These are phyloP conservation scores for Antedon bifida DNA, from an alignment of 35 echinoderm and acorn worm species.

Conservation along the genomic window DNA sequence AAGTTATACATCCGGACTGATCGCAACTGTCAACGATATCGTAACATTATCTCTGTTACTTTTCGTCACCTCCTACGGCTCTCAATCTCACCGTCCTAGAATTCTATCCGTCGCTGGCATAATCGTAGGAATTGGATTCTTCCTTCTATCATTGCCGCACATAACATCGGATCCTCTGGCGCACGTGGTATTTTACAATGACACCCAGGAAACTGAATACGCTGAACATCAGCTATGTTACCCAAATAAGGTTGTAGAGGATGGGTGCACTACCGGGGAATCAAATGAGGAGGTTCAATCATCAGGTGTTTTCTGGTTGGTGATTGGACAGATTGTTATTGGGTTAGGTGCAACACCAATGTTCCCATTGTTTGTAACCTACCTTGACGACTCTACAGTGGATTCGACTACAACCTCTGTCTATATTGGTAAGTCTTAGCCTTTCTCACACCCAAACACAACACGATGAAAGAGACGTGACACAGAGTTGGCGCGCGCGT, in stretches of 20 bases:
- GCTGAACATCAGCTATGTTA: not conserved
- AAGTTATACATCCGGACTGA: constrained; percentile 7
- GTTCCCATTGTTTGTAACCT: not conserved
- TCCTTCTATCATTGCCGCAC: constrained; percentile 13
- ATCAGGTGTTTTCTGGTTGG: not conserved
- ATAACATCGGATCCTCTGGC: not conserved
- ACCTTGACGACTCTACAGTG: not conserved
- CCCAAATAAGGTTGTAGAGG: not conserved
- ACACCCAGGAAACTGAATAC: not conserved
- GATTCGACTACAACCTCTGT: not conserved
- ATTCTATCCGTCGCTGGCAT: constrained; percentile 5
- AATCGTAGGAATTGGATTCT: not conserved
- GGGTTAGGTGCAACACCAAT: not conserved
- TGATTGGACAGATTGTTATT: not conserved
- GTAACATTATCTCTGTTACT: constrained; percentile 7
- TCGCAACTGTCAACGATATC: constrained; percentile 25
- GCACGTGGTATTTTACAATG: not conserved
- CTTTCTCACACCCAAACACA: too few species aligned
- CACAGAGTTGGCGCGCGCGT: too few species aligned
- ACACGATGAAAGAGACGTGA: too few species aligned
- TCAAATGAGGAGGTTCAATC: not conserved
- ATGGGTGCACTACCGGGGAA: not conserved
- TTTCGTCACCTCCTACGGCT: constrained; percentile 29
- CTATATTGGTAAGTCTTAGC: not conserved
- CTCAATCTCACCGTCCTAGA: constrained; percentile 27